These are phyloP conservation scores for Acheta domesticus DNA, from an alignment of 2,888 invertebrate genomes.

Conservation along the genomic window DNA sequence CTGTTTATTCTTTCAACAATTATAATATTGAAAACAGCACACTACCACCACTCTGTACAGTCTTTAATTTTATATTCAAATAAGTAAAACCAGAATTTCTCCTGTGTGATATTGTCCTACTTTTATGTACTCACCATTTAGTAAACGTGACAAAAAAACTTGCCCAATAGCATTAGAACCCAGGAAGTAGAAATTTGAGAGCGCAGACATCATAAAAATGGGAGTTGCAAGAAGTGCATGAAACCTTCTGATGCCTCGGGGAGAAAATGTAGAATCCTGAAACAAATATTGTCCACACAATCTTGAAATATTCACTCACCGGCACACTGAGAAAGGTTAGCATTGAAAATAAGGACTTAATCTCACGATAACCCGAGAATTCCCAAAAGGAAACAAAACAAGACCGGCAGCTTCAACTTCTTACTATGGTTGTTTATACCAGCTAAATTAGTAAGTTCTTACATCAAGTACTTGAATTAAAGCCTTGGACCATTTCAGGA, in stretches of 20 bases:
- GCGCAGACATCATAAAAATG: conserved; percentile 71
- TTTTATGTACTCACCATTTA: conserved; percentile 47
- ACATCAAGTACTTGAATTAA: too few species aligned
- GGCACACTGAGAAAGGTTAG: not conserved
- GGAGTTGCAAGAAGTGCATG: conserved; percentile 68
- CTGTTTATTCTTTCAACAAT: too few species aligned
- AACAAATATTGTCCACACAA: conserved; percentile 12
- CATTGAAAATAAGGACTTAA: not conserved
- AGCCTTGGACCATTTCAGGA: too few species aligned
- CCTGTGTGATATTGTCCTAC: too few species aligned
- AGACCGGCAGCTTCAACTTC: not conserved
- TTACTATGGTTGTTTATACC: too few species aligned
- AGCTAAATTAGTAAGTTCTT: too few species aligned
- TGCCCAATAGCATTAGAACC: conserved; percentile 71
- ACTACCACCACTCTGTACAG: too few species aligned
- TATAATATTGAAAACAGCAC: too few species aligned
- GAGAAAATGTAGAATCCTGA: conserved; percentile 40
- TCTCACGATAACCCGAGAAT: too few species aligned
- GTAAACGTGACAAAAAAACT: conserved; percentile 61
- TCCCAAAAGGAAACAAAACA: not conserved
- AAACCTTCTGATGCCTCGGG: conserved; percentile 56
- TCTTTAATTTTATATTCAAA: too few species aligned
- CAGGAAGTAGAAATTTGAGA: conserved; percentile 87
- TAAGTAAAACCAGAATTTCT: too few species aligned
- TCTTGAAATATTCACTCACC: not conserved